Conservation (phyloP, 2,113 vertebrate species). For the Alectura lathami region DNA sequence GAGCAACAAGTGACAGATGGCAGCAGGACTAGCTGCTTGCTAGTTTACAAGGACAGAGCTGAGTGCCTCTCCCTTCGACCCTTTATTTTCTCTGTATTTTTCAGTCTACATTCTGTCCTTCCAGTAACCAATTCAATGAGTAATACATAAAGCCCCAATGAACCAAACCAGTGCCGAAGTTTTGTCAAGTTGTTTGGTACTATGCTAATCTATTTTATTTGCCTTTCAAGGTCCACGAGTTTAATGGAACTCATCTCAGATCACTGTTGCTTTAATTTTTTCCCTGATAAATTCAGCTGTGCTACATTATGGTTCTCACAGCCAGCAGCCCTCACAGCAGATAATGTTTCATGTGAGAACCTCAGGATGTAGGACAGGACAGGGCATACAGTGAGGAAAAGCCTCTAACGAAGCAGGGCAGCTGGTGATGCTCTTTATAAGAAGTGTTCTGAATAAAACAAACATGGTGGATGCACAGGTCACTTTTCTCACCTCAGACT, state of each 20-base stretch:
- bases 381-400: not conserved
- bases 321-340: not conserved
- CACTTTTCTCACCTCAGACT: not conserved
- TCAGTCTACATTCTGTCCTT: not conserved
- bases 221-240: conserved; percentile 19
- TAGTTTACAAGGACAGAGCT: conserved; percentile 13
- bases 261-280: not conserved
- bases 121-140: conserved; percentile 3
- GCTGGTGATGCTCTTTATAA: not conserved
- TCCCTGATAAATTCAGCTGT: not conserved
- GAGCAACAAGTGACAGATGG: not conserved
- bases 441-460: not conserved
- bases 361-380: not conserved
- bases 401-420: not conserved
- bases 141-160: not conserved
- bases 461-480: not conserved
- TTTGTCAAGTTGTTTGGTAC: not conserved
- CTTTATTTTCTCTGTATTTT: not conserved
- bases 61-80: not conserved
- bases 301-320: not conserved
- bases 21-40: not conserved
- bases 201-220: not conserved
- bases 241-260: conserved; percentile 26
- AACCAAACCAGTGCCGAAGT: not conserved
- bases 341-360: not conserved